These are phyloP conservation scores for Zosterops pallidus DNA, from an alignment of 2,113 vertebrate species.

Conservation along the genomic window DNA sequence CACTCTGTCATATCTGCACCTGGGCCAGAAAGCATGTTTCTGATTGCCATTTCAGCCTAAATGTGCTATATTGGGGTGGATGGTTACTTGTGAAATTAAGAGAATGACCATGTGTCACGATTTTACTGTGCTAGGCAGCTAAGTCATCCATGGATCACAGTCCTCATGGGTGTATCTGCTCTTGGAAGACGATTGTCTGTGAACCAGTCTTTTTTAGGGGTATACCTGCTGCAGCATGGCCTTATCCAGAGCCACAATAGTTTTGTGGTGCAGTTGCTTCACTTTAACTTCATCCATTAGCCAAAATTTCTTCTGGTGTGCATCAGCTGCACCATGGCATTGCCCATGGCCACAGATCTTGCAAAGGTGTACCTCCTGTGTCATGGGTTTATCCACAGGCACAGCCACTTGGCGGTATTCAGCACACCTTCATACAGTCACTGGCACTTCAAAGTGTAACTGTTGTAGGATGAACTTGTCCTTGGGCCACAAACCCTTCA, in stretches of 20 bases:
- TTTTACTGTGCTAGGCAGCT: not conserved
- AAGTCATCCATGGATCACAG: not conserved
- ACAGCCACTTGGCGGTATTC: not conserved
- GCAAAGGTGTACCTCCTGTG: not conserved
- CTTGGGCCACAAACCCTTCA: not conserved
- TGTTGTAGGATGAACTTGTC: not conserved
- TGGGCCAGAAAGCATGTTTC: not conserved
- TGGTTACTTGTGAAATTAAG: not conserved
- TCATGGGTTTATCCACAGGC: not conserved
- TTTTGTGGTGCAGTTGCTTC: not conserved
- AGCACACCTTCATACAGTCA: not conserved
- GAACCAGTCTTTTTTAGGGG: rapidly evolving
- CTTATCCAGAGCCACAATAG: not conserved
- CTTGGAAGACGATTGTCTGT: not conserved
- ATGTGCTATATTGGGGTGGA: not conserved
- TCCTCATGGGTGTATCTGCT: not conserved
- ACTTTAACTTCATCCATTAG: not conserved
- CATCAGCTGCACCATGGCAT: rapidly evolving
- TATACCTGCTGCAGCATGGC: not conserved
- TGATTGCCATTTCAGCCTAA: not conserved
- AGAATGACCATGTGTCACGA: rapidly evolving
- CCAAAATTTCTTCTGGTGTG: not conserved
- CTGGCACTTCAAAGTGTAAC: not conserved
- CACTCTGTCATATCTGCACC: not conserved
- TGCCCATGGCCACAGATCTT: not conserved